Conservation (phyloP, 2,113 vertebrate species). For the Bungarus multicinctus region DNA sequence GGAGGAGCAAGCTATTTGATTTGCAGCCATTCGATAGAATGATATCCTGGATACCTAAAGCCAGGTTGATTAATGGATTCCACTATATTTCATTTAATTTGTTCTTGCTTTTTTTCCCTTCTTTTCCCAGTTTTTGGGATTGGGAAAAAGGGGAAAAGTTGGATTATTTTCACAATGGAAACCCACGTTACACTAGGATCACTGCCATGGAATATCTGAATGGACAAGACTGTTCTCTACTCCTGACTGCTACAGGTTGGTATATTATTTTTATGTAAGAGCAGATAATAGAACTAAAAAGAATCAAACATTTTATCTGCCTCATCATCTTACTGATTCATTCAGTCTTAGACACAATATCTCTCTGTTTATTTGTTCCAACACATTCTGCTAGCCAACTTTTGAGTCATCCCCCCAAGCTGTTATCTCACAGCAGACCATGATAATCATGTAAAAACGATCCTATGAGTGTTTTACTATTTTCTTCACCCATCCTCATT, state of each 20-base stretch:
- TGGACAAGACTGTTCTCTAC: slow-evolving; percentile 85
- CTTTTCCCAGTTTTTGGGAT: slow-evolving; percentile 87
- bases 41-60: background rate
- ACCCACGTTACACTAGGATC: slow-evolving; percentile 94
- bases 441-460: background rate
- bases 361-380: background rate
- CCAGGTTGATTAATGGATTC: background rate
- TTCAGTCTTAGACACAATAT: background rate
- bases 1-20: background rate
- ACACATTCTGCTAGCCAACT: background rate
- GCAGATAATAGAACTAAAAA: fast-evolving
- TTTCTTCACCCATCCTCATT: background rate
- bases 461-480: background rate
- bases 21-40: fast-evolving
- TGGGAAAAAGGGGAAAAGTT: slow-evolving; percentile 97
- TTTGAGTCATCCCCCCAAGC: background rate
- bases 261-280: fast-evolving
- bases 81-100: background rate
- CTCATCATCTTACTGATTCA: background rate
- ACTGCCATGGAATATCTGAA: slow-evolving; percentile 98
- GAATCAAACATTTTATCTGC: fast-evolving
- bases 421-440: background rate
- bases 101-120: background rate
- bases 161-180: slow-evolving; percentile 98
- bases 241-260: slow-evolving; percentile 84